Conservation (phyloP, 2,113 vertebrate genomes). For the Eulemur macaco region DNA sequence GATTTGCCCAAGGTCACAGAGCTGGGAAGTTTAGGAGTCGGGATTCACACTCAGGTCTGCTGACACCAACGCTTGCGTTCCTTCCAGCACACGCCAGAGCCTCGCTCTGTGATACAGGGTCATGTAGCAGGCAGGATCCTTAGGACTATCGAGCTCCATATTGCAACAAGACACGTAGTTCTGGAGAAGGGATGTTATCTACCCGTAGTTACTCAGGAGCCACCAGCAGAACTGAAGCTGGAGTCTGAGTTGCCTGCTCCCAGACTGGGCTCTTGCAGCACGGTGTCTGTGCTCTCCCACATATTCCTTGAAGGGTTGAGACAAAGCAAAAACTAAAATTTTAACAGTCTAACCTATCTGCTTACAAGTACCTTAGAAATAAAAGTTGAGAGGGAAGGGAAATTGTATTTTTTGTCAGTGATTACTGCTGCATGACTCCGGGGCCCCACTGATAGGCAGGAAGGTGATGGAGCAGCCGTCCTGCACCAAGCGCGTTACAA, state of each 20-base stretch:
- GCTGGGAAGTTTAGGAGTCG: not conserved
- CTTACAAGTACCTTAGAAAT: not conserved
- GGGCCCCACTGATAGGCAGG: not conserved
- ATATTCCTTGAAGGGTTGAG: not conserved
- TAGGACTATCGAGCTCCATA: not conserved
- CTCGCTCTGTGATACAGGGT: not conserved
- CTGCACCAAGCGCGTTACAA: not conserved
- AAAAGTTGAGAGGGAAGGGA: not conserved
- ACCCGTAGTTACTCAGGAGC: not conserved
- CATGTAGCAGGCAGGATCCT: not conserved
- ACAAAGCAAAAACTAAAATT: not conserved
- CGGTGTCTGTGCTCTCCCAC: not conserved
- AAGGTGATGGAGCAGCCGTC: not conserved
- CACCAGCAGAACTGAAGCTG: not conserved
- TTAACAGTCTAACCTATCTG: not conserved
- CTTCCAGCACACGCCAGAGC: not conserved
- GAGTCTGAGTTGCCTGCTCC: not conserved
- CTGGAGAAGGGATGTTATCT: not conserved
- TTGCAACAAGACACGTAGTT: rapidly evolving
- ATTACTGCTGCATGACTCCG: not conserved
- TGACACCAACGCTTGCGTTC: rapidly evolving
- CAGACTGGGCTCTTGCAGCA: not conserved
- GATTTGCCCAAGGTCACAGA: not conserved
- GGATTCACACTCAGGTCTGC: not conserved
- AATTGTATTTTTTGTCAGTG: not conserved